Base-by-base conservation (phyloP, 2,113 vertebrate species). In the Mustela nigripes region DNA sequence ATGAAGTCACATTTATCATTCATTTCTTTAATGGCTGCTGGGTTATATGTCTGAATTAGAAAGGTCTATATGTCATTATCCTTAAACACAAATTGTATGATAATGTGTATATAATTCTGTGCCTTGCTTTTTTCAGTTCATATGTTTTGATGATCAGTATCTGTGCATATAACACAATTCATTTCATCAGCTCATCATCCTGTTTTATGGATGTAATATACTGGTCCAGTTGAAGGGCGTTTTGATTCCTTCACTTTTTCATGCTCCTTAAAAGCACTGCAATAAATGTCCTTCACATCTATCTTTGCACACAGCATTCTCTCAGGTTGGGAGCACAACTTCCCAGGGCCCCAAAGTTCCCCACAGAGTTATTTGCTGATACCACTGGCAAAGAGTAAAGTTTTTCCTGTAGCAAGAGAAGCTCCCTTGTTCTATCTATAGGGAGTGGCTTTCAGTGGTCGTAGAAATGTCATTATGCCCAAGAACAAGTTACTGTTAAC, bases 11-110 rank as follows among this genome's bases (percentile, higher is more conserved):
- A 1, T 56, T 82, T 92, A 87, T 80, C 73, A 39, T 1, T 67
- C 36, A 58, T 91, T 84, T 90, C 60, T 58, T n/a, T 79, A 69
- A 21, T 62, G 79, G 71, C 69, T 93, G 39, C 78, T 84, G 39
- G 18, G 78, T 56, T 71, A 36, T 42, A 18, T 89, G 39, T 93
- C 69, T 67, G 62, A 93, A 82, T 96, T 88, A 74, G 74, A 92
- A 53, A 50, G 31, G 60, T 60, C 79, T 79, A 5, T 48, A 56
- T 73, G 76, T 76, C 65, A 11, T 69, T 67, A 45, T 83, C 71
- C 50, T 62, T 94, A 79, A 93, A 53, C 48, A 79, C 19, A 90
- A 53, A 62, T 39, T 62, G 15, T 67, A 21, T 58, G 39, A 15
- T 53, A 48, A 14, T 0, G 1, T 62, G 26, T 78, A 67, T 14